A percentile compares a stretch with the other conserved stretches of the same genome.
Conservation (phyloP, 2,113 vertebrate species). For the Lophius piscatorius region DNA sequence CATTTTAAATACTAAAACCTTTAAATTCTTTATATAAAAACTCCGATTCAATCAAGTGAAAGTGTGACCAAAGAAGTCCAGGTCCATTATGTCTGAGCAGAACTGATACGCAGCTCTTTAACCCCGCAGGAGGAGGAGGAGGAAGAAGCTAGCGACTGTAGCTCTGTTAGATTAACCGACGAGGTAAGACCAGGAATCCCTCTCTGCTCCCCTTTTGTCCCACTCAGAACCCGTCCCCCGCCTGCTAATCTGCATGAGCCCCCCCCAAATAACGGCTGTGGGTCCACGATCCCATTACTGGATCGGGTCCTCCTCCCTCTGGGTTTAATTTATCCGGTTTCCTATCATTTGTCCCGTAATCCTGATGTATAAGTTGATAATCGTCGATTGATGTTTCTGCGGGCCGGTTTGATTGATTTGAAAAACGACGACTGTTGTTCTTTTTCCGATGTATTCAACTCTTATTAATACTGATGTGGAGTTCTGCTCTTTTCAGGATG, state of each 20-base stretch:
- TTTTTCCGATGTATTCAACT: too few species aligned
- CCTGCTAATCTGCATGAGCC: too few species aligned
- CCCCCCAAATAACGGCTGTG: not conserved
- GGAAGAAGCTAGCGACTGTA: conserved; percentile 61
- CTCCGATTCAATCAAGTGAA: not conserved
- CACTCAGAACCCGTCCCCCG: too few species aligned
- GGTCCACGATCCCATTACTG: not conserved
- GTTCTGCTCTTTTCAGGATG: conserved; percentile 65
- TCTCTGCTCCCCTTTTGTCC: too few species aligned
- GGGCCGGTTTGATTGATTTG: too few species aligned
- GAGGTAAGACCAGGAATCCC: conserved; percentile 61
- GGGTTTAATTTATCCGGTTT: conserved; percentile 9
- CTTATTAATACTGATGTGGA: not conserved
- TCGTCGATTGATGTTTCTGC: too few species aligned
- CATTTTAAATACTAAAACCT: too few species aligned
- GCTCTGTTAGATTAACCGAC: conserved; percentile 63
- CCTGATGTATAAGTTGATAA: too few species aligned
- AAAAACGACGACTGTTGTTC: too few species aligned
- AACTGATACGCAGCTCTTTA: conserved; percentile 59
- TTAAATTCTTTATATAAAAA: too few species aligned
- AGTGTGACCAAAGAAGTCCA: too few species aligned
- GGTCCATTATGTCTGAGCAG: too few species aligned
- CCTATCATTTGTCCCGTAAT: not conserved
- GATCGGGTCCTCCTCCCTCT: not conserved
- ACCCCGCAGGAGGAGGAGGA: conserved; percentile 71